A percentile compares a stretch with the other conserved stretches of the same genome.
These are phyloP conservation scores for Setipinna tenuifilis DNA, from an alignment of 2,797 vertebrate species.

Conservation along the genomic window DNA sequence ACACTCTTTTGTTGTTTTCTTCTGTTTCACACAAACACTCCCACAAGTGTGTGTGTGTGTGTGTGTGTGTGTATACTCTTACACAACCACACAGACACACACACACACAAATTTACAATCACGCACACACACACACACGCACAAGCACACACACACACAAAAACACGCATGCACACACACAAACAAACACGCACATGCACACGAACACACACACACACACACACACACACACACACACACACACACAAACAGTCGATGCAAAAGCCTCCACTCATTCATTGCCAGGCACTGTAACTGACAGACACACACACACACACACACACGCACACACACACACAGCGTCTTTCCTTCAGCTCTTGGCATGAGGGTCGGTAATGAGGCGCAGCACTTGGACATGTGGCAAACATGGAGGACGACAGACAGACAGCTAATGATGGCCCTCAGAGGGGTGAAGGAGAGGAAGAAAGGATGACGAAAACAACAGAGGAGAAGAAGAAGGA, in stretches of 20 bases:
- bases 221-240: background rate
- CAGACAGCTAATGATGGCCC: slow-evolving; percentile 13
- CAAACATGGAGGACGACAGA: slow-evolving; percentile 22
- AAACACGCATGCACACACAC: background rate
- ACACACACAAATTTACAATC: no score
- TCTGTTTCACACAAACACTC: background rate
- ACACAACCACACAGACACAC: background rate
- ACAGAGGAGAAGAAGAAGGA: no score
- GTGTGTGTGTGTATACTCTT: background rate
- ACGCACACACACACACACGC: background rate
- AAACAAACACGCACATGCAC: background rate
- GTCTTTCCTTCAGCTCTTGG: slow-evolving; percentile 4
- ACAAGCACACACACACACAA: background rate
- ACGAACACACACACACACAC: no score
- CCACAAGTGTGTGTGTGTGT: background rate
- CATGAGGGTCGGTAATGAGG: slow-evolving; percentile 36
- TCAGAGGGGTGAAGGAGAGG: slow-evolving; percentile 16
- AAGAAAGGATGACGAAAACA: slow-evolving; percentile 43
- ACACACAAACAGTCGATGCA: no score
- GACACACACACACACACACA: background rate
- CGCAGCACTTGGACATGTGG: slow-evolving; percentile 21
- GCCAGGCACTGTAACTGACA: slow-evolving; percentile 19
- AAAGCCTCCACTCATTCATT: background rate
- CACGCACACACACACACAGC: background rate
- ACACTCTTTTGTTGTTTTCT: background rate